A percentile compares a stretch with the other conserved stretches of the same genome.
Conservation (phyloP, 2,888 invertebrate genomes). For the Pasiphila rectangulata region DNA sequence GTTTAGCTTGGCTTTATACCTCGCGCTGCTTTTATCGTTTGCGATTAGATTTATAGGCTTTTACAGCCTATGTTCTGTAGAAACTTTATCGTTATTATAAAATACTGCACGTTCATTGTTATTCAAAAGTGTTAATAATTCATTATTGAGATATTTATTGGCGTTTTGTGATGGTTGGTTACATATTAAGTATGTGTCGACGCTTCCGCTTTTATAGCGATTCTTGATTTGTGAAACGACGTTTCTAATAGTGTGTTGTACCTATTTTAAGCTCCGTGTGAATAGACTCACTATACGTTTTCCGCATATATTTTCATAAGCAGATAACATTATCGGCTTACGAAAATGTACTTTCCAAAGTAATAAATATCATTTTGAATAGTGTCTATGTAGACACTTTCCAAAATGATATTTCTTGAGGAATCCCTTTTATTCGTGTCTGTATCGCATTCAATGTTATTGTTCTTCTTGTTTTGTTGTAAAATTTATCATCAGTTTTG, state of each 20-base stretch:
- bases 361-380: too few species aligned
- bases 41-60: slow-evolving; percentile 25
- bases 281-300: slow-evolving; percentile 38
- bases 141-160: slow-evolving; percentile 22
- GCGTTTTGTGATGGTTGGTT: slow-evolving; percentile 22
- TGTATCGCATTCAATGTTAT: background rate
- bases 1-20: slow-evolving; percentile 22
- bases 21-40: slow-evolving; percentile 16
- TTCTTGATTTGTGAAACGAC: slow-evolving; percentile 24
- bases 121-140: slow-evolving; percentile 21
- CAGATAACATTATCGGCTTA: too few species aligned
- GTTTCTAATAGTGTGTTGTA: slow-evolving; percentile 19
- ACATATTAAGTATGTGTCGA: slow-evolving; percentile 14
- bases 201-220: slow-evolving; percentile 18
- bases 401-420: background rate
- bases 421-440: too few species aligned
- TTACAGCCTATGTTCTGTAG: slow-evolving; percentile 19
- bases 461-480: slow-evolving; percentile 4
- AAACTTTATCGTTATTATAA: slow-evolving; percentile 23
- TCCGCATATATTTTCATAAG: slow-evolving; percentile 34
- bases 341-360: too few species aligned
- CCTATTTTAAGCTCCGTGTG: slow-evolving; percentile 44
- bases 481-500: slow-evolving; percentile 24
- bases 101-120: slow-evolving; percentile 21
- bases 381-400: slow-evolving; percentile 13